These are phyloP conservation scores for Caretta caretta DNA, from an alignment of 2,113 vertebrate species.

Conservation along the genomic window DNA sequence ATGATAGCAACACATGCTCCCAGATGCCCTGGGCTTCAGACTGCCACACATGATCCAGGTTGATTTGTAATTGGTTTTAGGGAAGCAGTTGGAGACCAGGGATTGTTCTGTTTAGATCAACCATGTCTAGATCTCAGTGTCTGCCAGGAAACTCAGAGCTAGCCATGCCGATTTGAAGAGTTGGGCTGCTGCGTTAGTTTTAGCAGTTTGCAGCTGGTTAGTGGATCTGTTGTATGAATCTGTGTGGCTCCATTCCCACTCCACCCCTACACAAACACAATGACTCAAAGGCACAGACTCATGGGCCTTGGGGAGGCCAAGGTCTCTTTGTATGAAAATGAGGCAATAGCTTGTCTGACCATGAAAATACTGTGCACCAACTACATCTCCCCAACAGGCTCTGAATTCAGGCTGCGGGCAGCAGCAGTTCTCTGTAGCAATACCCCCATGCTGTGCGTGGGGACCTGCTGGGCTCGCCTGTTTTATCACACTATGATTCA, in stretches of 20 bases:
- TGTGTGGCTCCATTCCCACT: neutral
- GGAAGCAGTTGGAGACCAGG: neutral
- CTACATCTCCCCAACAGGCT: neutral
- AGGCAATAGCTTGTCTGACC: neutral
- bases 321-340: slow-evolving; percentile 28
- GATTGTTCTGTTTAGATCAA: neutral
- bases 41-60: neutral
- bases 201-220: neutral
- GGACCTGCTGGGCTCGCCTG: neutral
- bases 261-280: neutral
- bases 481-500: neutral
- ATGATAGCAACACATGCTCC: neutral
- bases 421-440: neutral
- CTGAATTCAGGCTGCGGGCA: neutral
- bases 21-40: neutral
- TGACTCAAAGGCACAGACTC: slow-evolving; percentile 55
- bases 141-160: neutral
- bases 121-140: neutral
- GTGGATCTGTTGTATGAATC: neutral
- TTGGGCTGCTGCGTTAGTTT: neutral
- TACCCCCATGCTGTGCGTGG: neutral
- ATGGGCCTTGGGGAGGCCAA: slow-evolving; percentile 24
- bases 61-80: neutral
- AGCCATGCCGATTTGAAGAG: no score
- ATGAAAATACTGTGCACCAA: neutral